Conservation (phyloP, 53 echinoderm and acorn worm species). For the Echinometra lucunter region DNA sequence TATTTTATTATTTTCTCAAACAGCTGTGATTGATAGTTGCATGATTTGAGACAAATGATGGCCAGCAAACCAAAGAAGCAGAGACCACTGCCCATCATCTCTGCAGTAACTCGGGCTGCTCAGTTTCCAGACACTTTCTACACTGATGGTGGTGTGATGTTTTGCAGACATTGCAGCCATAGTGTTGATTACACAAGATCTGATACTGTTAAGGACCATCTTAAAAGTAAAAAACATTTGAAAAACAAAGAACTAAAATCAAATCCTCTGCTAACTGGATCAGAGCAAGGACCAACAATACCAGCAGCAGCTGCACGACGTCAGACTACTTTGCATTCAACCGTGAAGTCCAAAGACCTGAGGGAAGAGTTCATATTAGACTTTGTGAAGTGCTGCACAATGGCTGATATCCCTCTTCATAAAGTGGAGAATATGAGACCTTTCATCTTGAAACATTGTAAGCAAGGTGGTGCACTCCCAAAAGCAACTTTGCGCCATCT, state of each 20-base stretch:
- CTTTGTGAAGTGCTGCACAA: slow-evolving; percentile 69
- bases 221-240: slow-evolving; percentile 75
- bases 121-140: slow-evolving; percentile 73
- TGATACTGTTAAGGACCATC: slow-evolving; percentile 77
- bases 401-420: slow-evolving; percentile 74
- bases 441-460: slow-evolving; percentile 75
- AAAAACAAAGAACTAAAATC: slow-evolving; percentile 61
- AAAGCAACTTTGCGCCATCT: slow-evolving; percentile 69
- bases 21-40: background rate
- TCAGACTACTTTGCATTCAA: slow-evolving; percentile 61
- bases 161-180: slow-evolving; percentile 72
- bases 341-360: slow-evolving; percentile 59
- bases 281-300: no score
- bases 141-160: slow-evolving; percentile 70
- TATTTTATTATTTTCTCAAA: background rate
- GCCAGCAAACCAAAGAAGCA: slow-evolving; percentile 68
- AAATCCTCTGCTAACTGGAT: slow-evolving; percentile 13
- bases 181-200: slow-evolving; percentile 73
- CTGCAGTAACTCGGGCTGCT: slow-evolving; percentile 59
- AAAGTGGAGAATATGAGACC: slow-evolving; percentile 76
- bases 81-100: slow-evolving; percentile 33
- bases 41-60: no score
- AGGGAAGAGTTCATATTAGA: slow-evolving; percentile 74
- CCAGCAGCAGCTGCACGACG: no score
- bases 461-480: slow-evolving; percentile 75